Conservation (phyloP, 2,888 invertebrate genomes). For the Hydriomena furcata region DNA sequence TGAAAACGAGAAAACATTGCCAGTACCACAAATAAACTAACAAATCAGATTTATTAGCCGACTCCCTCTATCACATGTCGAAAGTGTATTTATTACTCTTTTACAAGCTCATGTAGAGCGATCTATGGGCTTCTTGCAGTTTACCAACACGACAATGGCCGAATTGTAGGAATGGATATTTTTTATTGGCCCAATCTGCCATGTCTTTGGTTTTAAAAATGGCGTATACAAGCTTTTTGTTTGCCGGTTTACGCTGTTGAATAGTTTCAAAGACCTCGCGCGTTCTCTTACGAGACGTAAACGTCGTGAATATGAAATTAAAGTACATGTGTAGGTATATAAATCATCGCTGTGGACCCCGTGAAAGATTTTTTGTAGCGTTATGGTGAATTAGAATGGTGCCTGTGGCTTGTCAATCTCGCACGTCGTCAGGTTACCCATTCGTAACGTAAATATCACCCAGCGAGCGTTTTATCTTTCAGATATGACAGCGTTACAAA, state of each 20-base stretch:
- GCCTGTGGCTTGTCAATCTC: conserved; percentile 81
- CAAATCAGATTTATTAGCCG: conserved; percentile 60
- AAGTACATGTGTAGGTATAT: conserved; percentile 82
- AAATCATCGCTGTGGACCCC: conserved; percentile 75
- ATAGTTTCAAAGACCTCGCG: conserved; percentile 73
- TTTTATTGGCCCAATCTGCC: conserved; percentile 83
- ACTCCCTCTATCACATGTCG: conserved; percentile 79
- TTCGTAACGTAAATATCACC: conserved; percentile 80
- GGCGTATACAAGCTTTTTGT: conserved; percentile 86
- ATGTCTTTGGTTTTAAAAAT: conserved; percentile 85
- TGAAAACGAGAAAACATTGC: conserved; percentile 40
- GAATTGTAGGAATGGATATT: conserved; percentile 80
- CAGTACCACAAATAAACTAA: conserved; percentile 52
- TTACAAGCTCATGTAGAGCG: conserved; percentile 79
- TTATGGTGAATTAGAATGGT: conserved; percentile 84
- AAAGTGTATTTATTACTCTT: conserved; percentile 81
- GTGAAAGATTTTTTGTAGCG: conserved; percentile 78
- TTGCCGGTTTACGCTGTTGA: conserved; percentile 84
- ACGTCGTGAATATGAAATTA: conserved; percentile 82
- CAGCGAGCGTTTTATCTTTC: conserved; percentile 79
- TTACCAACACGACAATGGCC: conserved; percentile 84
- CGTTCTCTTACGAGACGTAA: conserved; percentile 66
- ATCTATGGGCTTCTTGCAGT: conserved; percentile 82
- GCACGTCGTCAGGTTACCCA: conserved; percentile 81
- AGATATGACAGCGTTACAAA: conserved; percentile 80